A percentile compares a stretch with the other conserved stretches of the same genome.
These are phyloP conservation scores for Leptoteleia sp. DNA, from an alignment of 1,140 invertebrate species.

Conservation along the genomic window DNA sequence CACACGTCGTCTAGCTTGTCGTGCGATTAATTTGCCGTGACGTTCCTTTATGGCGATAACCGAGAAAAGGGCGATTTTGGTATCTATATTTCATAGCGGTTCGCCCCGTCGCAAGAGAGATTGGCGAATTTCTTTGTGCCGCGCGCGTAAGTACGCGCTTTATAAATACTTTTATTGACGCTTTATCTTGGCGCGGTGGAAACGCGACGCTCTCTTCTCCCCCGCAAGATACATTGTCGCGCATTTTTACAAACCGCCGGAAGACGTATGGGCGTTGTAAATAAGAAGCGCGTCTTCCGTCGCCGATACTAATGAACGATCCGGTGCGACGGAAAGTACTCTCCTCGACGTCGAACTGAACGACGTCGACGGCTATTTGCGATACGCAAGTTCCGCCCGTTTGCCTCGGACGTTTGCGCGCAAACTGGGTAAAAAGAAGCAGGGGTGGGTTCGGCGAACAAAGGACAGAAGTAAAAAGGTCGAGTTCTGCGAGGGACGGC, in stretches of 20 bases:
- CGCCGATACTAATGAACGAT: too few relatives aligned
- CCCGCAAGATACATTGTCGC: constrained; percentile 19
- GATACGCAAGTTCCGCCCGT: constrained; percentile 19
- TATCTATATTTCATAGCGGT: constrained; percentile 74
- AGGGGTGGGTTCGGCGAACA: constrained; percentile 51
- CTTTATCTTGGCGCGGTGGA: constrained; percentile 31
- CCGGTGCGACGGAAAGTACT: too few relatives aligned
- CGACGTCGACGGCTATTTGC: too few relatives aligned
- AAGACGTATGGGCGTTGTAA: constrained; percentile 22
- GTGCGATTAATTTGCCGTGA: constrained; percentile 79
- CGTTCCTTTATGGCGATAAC: constrained; percentile 75
- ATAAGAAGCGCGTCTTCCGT: neutral
- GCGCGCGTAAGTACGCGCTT: constrained; percentile 14
- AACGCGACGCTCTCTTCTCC: constrained; percentile 5
- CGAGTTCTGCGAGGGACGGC: constrained; percentile 78
- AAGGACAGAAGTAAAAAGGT: constrained; percentile 66
- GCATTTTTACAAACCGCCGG: constrained; percentile 17
- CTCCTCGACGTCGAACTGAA: too few relatives aligned
- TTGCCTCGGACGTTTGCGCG: constrained; percentile 45
- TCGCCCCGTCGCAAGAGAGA: constrained; percentile 51
- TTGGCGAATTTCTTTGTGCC: constrained; percentile 49
- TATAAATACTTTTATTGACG: constrained; percentile 51
- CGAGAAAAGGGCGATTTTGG: constrained; percentile 61
- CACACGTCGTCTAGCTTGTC: constrained; percentile 76
- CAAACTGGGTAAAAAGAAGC: constrained; percentile 51